phyloP scores from a whole-genome alignment of 53 echinoderm and acorn worm species.

The Holothuria leucospilota region DNA sequence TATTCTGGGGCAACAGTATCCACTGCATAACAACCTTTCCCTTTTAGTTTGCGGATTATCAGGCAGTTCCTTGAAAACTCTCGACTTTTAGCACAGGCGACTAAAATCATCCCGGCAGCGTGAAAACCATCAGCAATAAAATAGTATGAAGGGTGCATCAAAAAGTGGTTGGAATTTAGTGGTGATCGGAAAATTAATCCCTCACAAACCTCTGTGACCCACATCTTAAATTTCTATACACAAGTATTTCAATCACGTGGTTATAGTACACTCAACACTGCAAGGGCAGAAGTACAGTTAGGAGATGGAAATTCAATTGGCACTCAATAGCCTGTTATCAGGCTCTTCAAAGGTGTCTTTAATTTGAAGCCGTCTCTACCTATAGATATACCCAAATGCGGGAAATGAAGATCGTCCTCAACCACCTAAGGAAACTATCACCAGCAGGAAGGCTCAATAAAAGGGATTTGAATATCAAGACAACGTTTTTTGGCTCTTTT shows the following conservation, averaged over 20 bases:
- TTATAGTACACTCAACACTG: constrained; percentile 51
- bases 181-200: background rate
- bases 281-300: constrained; percentile 24
- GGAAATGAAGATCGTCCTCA: constrained; percentile 45
- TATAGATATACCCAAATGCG: constrained; percentile 44
- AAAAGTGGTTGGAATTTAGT: constrained; percentile 46
- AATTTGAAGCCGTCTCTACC: constrained; percentile 49
- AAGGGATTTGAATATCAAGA: constrained; percentile 26
- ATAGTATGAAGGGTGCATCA: constrained; percentile 48
- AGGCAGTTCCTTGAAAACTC: constrained; percentile 10
- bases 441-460: constrained; percentile 15
- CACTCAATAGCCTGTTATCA: constrained; percentile 48
- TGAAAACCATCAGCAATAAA: constrained; percentile 52
- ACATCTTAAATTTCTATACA: constrained; percentile 49
- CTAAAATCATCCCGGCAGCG: constrained; percentile 45
- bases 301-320: constrained; percentile 43
- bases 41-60: constrained; percentile 51
- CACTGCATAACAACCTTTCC: constrained; percentile 14
- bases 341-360: constrained; percentile 55
- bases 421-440: constrained; percentile 36
- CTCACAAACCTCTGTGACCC: constrained; percentile 1
- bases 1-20: constrained; percentile 15
- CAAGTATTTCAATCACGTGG: constrained; percentile 21
- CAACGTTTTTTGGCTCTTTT: constrained; percentile 45
- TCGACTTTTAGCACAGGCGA: background rate